These are phyloP conservation scores for Stictocephala bisonia DNA, from an alignment of 2,888 invertebrate genomes.

Conservation along the genomic window DNA sequence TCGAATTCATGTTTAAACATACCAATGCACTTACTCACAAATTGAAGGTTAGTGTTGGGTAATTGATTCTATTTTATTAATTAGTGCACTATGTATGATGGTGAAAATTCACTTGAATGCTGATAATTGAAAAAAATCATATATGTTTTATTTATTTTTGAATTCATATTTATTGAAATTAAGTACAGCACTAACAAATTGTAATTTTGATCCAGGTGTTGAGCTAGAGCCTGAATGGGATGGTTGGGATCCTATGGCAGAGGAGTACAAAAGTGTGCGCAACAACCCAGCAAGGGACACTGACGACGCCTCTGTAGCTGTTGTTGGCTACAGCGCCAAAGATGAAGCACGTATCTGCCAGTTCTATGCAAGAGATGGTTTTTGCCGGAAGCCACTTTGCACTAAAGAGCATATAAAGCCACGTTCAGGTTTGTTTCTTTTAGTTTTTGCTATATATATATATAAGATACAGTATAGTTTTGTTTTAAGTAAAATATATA, in stretches of 20 bases:
- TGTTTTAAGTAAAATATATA: no score
- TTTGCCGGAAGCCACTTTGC: conserved; percentile 26
- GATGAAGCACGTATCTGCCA: conserved; percentile 29
- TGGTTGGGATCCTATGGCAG: conserved; percentile 23
- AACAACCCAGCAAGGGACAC: conserved; percentile 11
- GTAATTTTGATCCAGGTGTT: neutral
- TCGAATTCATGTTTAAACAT: no score
- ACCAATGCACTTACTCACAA: no score
- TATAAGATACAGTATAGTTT: neutral
- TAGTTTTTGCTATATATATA: no score
- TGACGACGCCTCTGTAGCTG: conserved; percentile 31
- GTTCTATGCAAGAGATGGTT: conserved; percentile 7
- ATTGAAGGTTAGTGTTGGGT: no score
- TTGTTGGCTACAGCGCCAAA: conserved; percentile 36
- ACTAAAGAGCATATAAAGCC: conserved; percentile 17
- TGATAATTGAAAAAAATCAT: neutral
- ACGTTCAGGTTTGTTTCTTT: neutral
- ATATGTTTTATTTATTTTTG: neutral
- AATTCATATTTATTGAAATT: neutral
- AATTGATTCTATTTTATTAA: no score
- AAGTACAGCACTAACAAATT: neutral
- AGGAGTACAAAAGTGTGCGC: conserved; percentile 12
- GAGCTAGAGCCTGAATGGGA: neutral
- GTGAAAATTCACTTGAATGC: no score
- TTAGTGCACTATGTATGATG: no score